Base-by-base conservation (phyloP, 2,888 invertebrate genomes). In the Pheosia gnoma region DNA sequence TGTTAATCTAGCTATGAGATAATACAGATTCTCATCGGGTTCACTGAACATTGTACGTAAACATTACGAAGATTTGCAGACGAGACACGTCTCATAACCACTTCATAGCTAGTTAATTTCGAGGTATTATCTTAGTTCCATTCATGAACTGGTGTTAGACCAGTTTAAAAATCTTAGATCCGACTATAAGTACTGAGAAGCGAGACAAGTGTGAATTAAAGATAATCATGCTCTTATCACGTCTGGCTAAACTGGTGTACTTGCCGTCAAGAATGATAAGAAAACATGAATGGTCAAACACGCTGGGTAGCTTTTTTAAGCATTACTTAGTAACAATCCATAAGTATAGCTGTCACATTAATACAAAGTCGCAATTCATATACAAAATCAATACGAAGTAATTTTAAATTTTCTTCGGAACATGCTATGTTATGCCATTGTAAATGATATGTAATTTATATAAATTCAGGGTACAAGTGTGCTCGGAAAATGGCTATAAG, bases 111-210 rank as follows among this genome's bases (percentile, higher is more conserved):
- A 9, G 43, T 11, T 47, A 47, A n/a, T 9, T 25, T 13, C 8
- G 25, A 25, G 9, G 49, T 5, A 9, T 51, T 51, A 51, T 51
- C 51, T 51, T 25, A 25, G 25, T 25, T 53, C 38, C 58, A 49
- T 47, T 45, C 37, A 58, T 49, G 49, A 58, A 58, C 57, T 7
- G 36, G 37, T 58, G 58, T 58, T 45, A 43, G 13, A 56, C 56
- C 13, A 41, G 56, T 56, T 39, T 45, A 37, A 11, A 25, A 37
- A 53, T 53, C 52, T 52, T 52, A 52, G 52, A 52, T 52, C 52
- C 13, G 3, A 11, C 3, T 53, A 1, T 25, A 25, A 25, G 25
- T 53, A 53, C 53, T 37, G 10, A 36, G 53, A 38, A 53, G 25
- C 11, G 5, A 53, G 37, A 53, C 51, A 53, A 25, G 53, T 53